These are phyloP conservation scores for Epizoanthus rinbou DNA, from an alignment of 92 coral and sea anemone genomes.

Conservation along the genomic window DNA sequence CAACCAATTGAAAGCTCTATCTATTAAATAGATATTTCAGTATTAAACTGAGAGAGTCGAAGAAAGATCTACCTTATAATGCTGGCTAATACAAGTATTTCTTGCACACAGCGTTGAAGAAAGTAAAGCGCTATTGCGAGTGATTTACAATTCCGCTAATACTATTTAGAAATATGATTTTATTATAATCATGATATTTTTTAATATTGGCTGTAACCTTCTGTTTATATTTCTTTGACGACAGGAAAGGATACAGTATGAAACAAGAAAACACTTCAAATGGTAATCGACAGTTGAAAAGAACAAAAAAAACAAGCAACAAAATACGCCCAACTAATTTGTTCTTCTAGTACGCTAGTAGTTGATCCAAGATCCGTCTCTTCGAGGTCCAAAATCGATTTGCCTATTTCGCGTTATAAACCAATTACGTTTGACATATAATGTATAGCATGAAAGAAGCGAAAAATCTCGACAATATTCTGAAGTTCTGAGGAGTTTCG, in stretches of 20 bases:
- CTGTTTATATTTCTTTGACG: conserved; percentile 5
- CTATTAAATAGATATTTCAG: too few relatives aligned
- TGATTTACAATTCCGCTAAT: too few relatives aligned
- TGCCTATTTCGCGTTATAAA: conserved; percentile 26
- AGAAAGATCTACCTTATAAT: too few relatives aligned
- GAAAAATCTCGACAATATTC: neutral
- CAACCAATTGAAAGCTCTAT: neutral
- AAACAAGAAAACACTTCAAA: conserved; percentile 18
- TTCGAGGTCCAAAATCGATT: neutral
- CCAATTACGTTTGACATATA: conserved; percentile 35
- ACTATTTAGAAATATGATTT: neutral
- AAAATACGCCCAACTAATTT: conserved; percentile 24
- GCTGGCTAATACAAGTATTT: too few relatives aligned
- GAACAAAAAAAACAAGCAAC: neutral
- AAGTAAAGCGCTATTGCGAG: too few relatives aligned
- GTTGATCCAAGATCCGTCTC: neutral
- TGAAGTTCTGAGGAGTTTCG: neutral
- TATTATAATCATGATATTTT: neutral
- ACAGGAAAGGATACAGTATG: neutral
- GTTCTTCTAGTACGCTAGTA: conserved; percentile 7
- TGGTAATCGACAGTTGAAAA: conserved; percentile 7
- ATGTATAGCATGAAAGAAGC: neutral
- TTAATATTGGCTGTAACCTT: neutral
- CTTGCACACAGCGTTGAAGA: too few relatives aligned
- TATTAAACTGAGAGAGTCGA: too few relatives aligned